These are phyloP conservation scores for Dryobates pubescens DNA, from an alignment of 2,797 vertebrate species.

Conservation along the genomic window DNA sequence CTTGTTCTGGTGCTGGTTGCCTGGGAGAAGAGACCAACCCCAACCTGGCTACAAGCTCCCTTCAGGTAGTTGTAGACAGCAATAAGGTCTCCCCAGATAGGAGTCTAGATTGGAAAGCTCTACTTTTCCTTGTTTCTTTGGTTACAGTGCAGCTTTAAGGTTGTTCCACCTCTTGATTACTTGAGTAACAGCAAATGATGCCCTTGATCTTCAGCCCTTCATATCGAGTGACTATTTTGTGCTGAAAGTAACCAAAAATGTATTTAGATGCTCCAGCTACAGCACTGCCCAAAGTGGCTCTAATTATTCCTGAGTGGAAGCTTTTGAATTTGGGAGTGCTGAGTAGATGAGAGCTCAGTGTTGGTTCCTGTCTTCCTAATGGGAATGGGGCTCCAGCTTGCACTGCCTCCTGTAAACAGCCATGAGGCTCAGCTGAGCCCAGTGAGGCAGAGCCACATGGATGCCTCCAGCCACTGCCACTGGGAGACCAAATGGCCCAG, in stretches of 20 bases:
- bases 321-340: background rate
- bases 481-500: background rate
- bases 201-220: conserved; percentile 8
- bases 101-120: background rate
- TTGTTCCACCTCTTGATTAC: conserved; percentile 1
- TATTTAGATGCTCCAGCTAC: background rate
- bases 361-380: background rate
- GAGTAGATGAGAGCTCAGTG: background rate
- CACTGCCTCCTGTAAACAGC: background rate
- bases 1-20: no score
- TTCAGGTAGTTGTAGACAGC: no score
- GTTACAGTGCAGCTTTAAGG: background rate
- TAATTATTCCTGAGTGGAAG: conserved; percentile 29
- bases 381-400: fast-evolving
- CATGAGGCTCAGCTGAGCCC: fast-evolving
- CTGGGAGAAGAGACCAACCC: no score
- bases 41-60: no score
- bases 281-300: background rate
- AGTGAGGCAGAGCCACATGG: fast-evolving
- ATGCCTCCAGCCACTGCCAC: fast-evolving
- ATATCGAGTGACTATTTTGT: background rate
- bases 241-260: background rate
- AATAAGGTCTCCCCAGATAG: no score
- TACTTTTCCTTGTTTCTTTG: background rate
- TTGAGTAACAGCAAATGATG: background rate